Conservation (phyloP, 2,113 vertebrate species). For the Puma concolor region DNA sequence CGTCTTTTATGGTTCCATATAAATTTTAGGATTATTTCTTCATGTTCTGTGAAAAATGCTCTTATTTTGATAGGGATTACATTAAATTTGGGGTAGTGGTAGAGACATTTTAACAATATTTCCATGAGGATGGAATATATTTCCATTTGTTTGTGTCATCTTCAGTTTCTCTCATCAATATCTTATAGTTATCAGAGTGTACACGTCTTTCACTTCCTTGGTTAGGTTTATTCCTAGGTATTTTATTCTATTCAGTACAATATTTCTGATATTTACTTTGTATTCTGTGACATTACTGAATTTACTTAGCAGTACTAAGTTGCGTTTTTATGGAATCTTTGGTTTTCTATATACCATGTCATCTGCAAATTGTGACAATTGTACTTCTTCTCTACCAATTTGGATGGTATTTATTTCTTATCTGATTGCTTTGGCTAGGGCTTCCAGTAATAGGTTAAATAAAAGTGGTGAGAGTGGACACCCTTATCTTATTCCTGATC, state of each 20-base stretch:
- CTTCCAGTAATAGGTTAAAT: neutral
- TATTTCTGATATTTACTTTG: neutral
- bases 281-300: neutral
- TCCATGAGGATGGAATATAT: neutral
- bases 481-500: neutral
- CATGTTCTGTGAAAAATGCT: neutral
- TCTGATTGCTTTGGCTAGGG: neutral
- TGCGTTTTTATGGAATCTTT: neutral
- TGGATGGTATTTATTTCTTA: neutral
- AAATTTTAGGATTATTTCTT: neutral
- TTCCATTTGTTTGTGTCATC: neutral
- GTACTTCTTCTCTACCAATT: neutral
- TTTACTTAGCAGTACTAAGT: neutral
- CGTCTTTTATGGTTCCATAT: neutral
- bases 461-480: neutral
- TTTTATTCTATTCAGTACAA: neutral
- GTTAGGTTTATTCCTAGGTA: neutral
- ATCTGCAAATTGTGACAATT: neutral
- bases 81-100: neutral
- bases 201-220: neutral
- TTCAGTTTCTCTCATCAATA: neutral
- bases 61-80: neutral
- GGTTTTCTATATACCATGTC: neutral
- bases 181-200: neutral
- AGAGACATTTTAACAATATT: neutral